These are phyloP conservation scores for Acanthornis magna DNA, from an alignment of 2,797 vertebrate species.

Conservation along the genomic window DNA sequence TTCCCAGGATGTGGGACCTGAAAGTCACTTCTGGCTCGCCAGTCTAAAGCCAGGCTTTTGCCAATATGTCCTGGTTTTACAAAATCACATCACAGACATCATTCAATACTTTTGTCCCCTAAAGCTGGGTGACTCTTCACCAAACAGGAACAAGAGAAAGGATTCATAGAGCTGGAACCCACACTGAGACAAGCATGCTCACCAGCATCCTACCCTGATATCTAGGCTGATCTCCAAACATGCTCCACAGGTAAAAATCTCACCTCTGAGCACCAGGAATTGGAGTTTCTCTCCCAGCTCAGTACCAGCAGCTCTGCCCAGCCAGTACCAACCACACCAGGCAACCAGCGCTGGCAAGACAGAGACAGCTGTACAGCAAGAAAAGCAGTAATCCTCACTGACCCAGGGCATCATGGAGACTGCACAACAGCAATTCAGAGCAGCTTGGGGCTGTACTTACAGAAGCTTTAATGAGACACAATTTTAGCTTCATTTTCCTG, in stretches of 20 bases:
- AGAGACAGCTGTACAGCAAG: accelerated
- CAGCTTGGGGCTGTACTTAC: background rate
- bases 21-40: background rate
- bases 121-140: background rate
- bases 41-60: background rate
- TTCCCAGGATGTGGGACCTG: accelerated
- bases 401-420: background rate
- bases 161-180: background rate
- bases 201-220: background rate
- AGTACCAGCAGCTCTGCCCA: background rate
- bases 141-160: background rate
- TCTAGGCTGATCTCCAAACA: background rate
- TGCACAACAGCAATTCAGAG: background rate
- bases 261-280: background rate
- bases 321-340: background rate
- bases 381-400: background rate
- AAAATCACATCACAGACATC: background rate
- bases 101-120: background rate
- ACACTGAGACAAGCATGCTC: accelerated
- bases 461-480: background rate
- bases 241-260: background rate
- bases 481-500: background rate
- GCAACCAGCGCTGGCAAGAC: accelerated
- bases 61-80: background rate
- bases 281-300: background rate